Evolutionary conservation across 2,797 vertebrate genomes (phyloP).

Genomic region (Phataginus tricuspis): DNA sequence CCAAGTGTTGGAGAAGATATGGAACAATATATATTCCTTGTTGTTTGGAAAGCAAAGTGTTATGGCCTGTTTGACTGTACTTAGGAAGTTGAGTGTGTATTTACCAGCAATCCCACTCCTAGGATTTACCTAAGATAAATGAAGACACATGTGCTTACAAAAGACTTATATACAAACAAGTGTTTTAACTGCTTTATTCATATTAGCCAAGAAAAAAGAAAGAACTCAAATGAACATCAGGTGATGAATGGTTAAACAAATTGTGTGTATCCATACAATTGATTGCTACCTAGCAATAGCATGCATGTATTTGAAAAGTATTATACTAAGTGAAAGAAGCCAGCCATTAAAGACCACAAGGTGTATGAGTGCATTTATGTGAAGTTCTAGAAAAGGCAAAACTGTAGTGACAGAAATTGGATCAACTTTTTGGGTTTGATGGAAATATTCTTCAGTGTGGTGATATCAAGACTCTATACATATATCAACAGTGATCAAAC

Average conservation of each 20-base stretch:
- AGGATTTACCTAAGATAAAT: not conserved
- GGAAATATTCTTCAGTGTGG: too few relatives aligned
- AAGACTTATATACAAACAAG: not conserved
- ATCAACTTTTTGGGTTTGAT: too few relatives aligned
- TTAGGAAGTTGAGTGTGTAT: not conserved
- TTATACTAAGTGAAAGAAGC: not conserved
- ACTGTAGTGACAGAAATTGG: too few relatives aligned
- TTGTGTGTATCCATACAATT: not conserved
- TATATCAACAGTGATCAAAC: too few relatives aligned
- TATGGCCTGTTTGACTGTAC: not conserved
- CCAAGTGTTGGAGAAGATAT: not conserved
- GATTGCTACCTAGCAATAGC: not conserved
- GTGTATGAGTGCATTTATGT: not conserved
- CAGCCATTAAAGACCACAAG: not conserved
- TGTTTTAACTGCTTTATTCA: not conserved
- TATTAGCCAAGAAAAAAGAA: not conserved
- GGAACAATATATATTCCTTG: not conserved
- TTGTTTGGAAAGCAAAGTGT: not conserved
- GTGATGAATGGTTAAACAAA: not conserved
- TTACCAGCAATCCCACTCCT: not conserved
- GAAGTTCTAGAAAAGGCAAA: not conserved
- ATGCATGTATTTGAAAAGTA: not conserved
- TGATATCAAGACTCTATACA: too few relatives aligned
- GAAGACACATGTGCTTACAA: not conserved
- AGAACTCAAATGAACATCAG: not conserved